Percentiles rank a stretch among this genome's conserved stretches.
phyloP scores from a whole-genome alignment of 1,140 invertebrate genomes.

The Drosophila takahashii region DNA sequence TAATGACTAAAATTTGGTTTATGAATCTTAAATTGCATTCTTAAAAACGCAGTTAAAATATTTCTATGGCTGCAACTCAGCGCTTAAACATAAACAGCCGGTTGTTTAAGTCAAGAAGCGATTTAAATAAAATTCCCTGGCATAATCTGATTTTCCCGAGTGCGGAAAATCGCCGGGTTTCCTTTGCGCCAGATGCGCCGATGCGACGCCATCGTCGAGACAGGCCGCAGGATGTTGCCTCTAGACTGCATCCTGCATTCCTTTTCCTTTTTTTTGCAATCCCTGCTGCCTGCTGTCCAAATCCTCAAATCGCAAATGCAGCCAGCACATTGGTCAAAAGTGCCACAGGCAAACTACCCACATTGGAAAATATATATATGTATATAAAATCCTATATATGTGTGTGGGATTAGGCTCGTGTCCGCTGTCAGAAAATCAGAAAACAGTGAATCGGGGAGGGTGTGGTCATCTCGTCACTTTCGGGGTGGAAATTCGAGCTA shows the following conservation, averaged over 20 bases:
- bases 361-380: conserved; percentile 13
- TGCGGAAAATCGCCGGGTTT: conserved; percentile 8
- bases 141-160: conserved; percentile 8
- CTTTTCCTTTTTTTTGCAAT: conserved; percentile 1
- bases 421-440: conserved; percentile 33
- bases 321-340: conserved; percentile 66
- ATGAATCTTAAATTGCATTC: too few species aligned
- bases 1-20: neutral
- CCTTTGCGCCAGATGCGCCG: conserved; percentile 18
- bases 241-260: conserved; percentile 29
- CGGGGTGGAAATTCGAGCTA: conserved; percentile 37
- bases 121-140: conserved; percentile 27
- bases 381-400: neutral
- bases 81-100: neutral
- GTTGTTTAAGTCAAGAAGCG: neutral
- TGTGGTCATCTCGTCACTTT: conserved; percentile 34
- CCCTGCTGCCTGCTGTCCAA: conserved; percentile 22
- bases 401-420: conserved; percentile 41
- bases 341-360: conserved; percentile 19
- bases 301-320: conserved; percentile 20
- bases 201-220: conserved; percentile 23
- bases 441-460: conserved; percentile 30
- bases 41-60: too few species aligned
- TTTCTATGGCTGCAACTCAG: neutral
- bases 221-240: conserved; percentile 40